Evolutionary conservation across 2,113 vertebrate species (phyloP), one percentile per base, ranked within the genome.

Genomic region (Phalacrocorax brasilianus): DNA sequence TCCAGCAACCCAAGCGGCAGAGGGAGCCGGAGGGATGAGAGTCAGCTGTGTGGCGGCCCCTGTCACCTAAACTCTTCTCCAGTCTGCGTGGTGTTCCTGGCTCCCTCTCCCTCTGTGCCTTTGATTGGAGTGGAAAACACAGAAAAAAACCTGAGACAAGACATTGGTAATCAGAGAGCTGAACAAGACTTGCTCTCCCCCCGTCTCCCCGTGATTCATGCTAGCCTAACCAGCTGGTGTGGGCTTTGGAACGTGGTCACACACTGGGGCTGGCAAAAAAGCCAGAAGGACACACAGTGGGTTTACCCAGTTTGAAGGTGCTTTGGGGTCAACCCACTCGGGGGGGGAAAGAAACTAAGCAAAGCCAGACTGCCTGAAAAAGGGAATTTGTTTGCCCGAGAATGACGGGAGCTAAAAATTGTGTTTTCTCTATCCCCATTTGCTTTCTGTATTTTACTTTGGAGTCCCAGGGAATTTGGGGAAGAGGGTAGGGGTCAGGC

Each of bases 31-130:
- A 18, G 10, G 22, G 17, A 8, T 14, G 63, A 55, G 22, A 40
- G 28, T 32, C 42, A 50, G 49, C 26, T 76, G 55, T 35, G 30
- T 30, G 4, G 17, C 5, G 10, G 10, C 4, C 58, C 7, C 63
- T 2, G 16, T 26, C 20, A 1, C 47, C 32, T 61, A 19, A 59
- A n/a, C 14, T 27, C 45, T n/a, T 33, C 38, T 33, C 68, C 4
- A 1, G 45, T 32, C 33, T 47, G 28, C 12, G 3, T 15, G 63
- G n/a, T 2, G 1, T 49, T 63, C 63, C 35, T 0, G 1, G 23
- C 38, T 47, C 27, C 11, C 11, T 61, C 61, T n/a, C 38, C 33
- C 45, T 45, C 45, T 1, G 1, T 5, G 18, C 58, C 28, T 78
- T 35, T 32, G 28, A 40, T 5, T 7, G 14, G 40, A 23, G 62